Base-by-base conservation (phyloP, 53 echinoderm and acorn worm genomes). In the Holothuria leucospilota region DNA sequence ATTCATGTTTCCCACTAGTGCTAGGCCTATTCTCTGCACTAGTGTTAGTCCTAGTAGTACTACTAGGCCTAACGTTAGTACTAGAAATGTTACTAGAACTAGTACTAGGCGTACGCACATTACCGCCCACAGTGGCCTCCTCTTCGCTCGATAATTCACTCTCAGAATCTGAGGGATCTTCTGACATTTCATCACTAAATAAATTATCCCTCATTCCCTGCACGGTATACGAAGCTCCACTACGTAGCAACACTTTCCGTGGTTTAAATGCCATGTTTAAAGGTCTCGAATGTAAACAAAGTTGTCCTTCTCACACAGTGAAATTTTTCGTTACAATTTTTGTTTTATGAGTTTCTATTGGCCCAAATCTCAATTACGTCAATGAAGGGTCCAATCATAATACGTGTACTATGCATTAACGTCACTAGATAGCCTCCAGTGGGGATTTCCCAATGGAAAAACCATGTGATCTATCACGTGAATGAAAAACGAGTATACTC, bases 341-440 rank as follows among this genome's bases (percentile, higher is more conserved):
- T 25, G 69, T 68, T 68, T 68, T 68, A 27, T 68, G 69, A 68
- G 69, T 38, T 68, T 38, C 28, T 38, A 68, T 68, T 29, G 24
- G 69, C 69, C 38, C 29, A 25, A 26, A 68, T 30, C 69, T 16
- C 38, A 16, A 68, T 27, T 30, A 68, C 11, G 69, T 68, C 16
- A 30, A 68, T 38, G 69, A 68, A 28, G 23, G 38, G 8, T 30
- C 69, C 28, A 38, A 68, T 68, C 25, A 27, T 16, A 68, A 68
- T 27, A 68, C 11, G 29, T 68, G 25, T 68, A 26, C 69, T 68
- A 68, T 68, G 28, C 65, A 25, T 16, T 68, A 30, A 25, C 69
- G 38, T 68, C 26, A 68, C 69, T 30, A 30, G 29, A 27, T 68
- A 68, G 69, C 69, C 69, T 25, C 29, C 69, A 13, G 25, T 7